Base-by-base conservation (phyloP, 2,888 invertebrate species). In the Tenthredo notha region DNA sequence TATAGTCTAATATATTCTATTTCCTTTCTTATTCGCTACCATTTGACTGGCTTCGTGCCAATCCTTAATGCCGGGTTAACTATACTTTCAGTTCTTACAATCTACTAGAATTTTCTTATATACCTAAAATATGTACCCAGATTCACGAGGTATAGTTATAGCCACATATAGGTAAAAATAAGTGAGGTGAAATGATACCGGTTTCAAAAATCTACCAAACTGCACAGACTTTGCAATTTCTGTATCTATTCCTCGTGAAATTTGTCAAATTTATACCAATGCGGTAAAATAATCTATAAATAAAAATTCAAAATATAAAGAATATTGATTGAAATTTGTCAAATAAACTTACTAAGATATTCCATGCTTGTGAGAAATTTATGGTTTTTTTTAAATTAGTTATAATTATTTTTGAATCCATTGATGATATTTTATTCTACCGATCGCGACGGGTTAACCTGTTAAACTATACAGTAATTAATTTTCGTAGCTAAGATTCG, bases 321-420 rank as follows among this genome's bases (percentile, higher is more conserved):
- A n/a, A 70, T 72, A 43, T 37, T 21, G 21, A 40, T 54, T 15
- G 61, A 70, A 85, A 47, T 61, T 61, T 21, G 29, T 6, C 5
- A 15, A 33, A 43, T n/a, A n/a, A 40, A 80, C 80, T 80, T 25
- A 80, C 80, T 80, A 7, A 80, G n/a, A 12, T 80, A 80, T 33
- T 80, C 80, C 80, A 80, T 80, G 21, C 6, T 2, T 40, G 33
- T 58, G 40, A 5, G 4, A 18, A 33, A 37, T 1, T n/a, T 40
- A 21, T 15, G 21, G 6, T 15, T 33, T 58, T 33, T 54, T 18
- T 12, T 29, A 18, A 25, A 18, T 29, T n/a, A 18, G 9, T 33
- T 15, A n/a, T 54, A 78, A 37, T 40, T 9, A 37, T 33, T 54
- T 33, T 78, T n/a, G 37, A 33, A 78, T 54, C 78, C 78, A 58